Evolutionary conservation across 2,113 vertebrate genomes (phyloP).

Genomic region (Aegotheles bennettii): DNA sequence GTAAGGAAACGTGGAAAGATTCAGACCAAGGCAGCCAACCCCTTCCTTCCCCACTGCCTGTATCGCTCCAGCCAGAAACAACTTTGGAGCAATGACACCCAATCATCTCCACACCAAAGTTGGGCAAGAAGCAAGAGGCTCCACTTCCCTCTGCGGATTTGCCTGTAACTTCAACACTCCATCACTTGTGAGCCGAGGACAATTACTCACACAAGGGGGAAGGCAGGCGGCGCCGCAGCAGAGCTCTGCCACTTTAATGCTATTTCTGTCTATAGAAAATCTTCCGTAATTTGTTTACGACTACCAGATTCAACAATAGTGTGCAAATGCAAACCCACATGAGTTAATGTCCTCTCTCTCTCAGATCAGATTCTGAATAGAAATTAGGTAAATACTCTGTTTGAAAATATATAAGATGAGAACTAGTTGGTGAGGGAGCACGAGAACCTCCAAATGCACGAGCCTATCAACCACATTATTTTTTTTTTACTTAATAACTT

Average conservation of each 20-base stretch:
- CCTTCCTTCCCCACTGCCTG: not conserved
- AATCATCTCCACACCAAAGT: not conserved
- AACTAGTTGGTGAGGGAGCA: conserved; percentile 59
- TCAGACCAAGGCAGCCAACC: not conserved
- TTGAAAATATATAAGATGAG: conserved; percentile 82
- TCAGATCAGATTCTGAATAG: conserved; percentile 77
- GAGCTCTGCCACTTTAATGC: conserved; percentile 32
- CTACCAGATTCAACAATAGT: conserved; percentile 73
- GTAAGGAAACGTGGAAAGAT: not conserved
- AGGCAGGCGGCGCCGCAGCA: not conserved
- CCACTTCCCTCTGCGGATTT: not conserved
- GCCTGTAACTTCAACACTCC: not conserved
- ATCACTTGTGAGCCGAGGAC: conserved; percentile 1
- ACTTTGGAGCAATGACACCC: not conserved
- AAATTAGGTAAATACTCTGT: conserved; percentile 79
- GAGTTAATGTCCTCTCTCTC: conserved; percentile 71
- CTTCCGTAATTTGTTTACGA: conserved; percentile 76
- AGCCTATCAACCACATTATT: conserved; percentile 71
- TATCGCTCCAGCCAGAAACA: not conserved
- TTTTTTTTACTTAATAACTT: conserved; percentile 84
- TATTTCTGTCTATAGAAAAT: conserved; percentile 73
- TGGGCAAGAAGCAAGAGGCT: not conserved
- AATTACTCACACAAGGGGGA: conserved; percentile 22
- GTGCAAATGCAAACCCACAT: conserved; percentile 77
- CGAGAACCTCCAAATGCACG: conserved; percentile 65